phyloP scores from a whole-genome alignment of 2,113 vertebrate species.

The Penelope pileata region DNA sequence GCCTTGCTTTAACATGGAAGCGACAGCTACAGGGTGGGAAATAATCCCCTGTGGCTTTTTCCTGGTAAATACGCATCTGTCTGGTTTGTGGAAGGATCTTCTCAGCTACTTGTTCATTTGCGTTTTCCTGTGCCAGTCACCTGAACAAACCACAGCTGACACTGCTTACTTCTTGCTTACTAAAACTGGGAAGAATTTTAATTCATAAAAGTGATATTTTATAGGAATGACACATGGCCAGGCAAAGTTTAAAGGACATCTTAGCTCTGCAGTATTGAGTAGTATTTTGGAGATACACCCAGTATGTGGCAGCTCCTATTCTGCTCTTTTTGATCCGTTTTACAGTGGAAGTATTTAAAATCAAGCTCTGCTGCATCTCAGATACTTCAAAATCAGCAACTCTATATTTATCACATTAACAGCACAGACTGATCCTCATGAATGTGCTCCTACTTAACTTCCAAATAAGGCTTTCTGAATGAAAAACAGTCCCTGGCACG shows the following conservation, averaged over 20 bases:
- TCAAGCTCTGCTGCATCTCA: background rate
- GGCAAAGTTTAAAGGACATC: background rate
- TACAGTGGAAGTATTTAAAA: background rate
- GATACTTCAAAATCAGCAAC: constrained; percentile 48
- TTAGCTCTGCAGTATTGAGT: background rate
- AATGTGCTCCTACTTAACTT: constrained; percentile 27
- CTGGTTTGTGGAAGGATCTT: background rate
- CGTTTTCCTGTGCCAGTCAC: background rate
- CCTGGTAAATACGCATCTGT: background rate
- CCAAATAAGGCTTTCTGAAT: constrained; percentile 55
- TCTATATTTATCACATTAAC: constrained; percentile 55
- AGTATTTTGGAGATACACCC: background rate
- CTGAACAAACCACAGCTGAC: background rate
- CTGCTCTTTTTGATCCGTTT: background rate
- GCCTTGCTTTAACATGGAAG: background rate
- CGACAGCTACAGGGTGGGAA: background rate
- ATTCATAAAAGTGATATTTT: background rate
- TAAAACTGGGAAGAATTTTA: background rate
- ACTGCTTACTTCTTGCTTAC: background rate
- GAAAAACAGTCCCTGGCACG: constrained; percentile 8
- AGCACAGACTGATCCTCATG: constrained; percentile 7
- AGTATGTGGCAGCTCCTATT: background rate
- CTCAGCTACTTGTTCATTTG: background rate
- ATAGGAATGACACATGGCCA: background rate
- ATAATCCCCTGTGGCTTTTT: background rate